phyloP scores from a whole-genome alignment of 2,888 invertebrate genomes.

The Nemotelus nigrinus region DNA sequence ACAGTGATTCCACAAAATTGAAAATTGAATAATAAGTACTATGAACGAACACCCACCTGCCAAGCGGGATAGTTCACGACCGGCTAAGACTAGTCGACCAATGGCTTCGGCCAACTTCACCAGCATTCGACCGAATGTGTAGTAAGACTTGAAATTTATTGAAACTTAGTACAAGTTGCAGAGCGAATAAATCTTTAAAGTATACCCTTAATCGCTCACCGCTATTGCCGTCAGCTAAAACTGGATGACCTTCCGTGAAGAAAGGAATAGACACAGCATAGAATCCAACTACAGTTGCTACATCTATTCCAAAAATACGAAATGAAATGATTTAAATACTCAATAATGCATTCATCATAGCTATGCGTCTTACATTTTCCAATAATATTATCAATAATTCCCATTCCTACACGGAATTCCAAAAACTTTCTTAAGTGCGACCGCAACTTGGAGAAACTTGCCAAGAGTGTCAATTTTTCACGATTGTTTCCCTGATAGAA shows the following conservation, averaged over 20 bases:
- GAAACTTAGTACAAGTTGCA: not conserved
- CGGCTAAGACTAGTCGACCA: constrained; percentile 93
- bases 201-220: constrained; percentile 81
- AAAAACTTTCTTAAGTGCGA: constrained; percentile 86
- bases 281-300: constrained; percentile 96
- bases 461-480: constrained; percentile 86
- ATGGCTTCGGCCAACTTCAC: constrained; percentile 96
- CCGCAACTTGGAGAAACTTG: constrained; percentile 89
- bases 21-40: not conserved
- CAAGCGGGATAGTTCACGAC: constrained; percentile 91
- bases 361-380: constrained; percentile 85
- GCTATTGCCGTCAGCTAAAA: constrained; percentile 74
- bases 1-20: no score
- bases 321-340: not conserved
- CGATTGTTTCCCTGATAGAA: constrained; percentile 84
- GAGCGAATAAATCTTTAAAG: constrained; percentile 22
- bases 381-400: constrained; percentile 93
- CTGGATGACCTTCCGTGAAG: constrained; percentile 77
- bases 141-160: constrained; percentile 76
- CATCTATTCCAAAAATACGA: constrained; percentile 69
- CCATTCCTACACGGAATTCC: constrained; percentile 90
- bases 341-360: not conserved
- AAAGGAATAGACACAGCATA: constrained; percentile 95
- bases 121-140: constrained; percentile 86
- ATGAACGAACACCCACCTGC: constrained; percentile 70